phyloP scores from a whole-genome alignment of 2,797 vertebrate species.

The Coregonus ussuriensis region DNA sequence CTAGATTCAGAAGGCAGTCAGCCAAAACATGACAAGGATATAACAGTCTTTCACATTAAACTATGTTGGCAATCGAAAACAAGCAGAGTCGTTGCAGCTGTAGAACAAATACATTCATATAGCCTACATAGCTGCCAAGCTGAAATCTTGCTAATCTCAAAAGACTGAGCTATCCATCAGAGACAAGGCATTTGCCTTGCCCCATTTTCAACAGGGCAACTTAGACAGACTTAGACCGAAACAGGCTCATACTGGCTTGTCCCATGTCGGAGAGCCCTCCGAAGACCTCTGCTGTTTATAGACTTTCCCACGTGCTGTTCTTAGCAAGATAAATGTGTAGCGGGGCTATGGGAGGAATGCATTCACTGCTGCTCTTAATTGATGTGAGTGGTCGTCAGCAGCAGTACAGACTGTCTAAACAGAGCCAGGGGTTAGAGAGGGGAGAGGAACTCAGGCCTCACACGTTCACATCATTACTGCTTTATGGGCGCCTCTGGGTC shows the following conservation, averaged over 20 bases:
- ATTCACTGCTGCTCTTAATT: conserved; percentile 66
- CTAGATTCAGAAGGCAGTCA: conserved; percentile 16
- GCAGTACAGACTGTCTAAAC: conserved; percentile 60
- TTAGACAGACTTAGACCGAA: conserved; percentile 27
- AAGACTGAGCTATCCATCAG: not conserved
- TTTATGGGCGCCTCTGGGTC: conserved; percentile 31
- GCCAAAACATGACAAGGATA: conserved; percentile 30
- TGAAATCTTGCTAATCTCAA: not conserved
- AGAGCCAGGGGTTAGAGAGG: conserved; percentile 40
- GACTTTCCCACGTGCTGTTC: conserved; percentile 63
- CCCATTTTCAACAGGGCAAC: conserved; percentile 13
- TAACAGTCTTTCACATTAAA: not conserved
- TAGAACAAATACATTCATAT: not conserved
- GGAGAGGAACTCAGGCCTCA: conserved; percentile 32
- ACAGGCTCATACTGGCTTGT: conserved; percentile 38
- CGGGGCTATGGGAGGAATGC: conserved; percentile 58
- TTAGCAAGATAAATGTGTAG: conserved; percentile 57
- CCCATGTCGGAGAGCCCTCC: conserved; percentile 10
- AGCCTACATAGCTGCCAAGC: not conserved
- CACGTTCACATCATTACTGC: conserved; percentile 48
- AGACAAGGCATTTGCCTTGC: not conserved
- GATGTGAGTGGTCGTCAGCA: conserved; percentile 69
- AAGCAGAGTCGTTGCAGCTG: not conserved
- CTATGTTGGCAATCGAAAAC: not conserved
- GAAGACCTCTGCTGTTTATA: conserved; percentile 37